A percentile compares a stretch with the other conserved stretches of the same genome.
phyloP scores from a whole-genome alignment of 2,797 vertebrate species.

The Bryconaethiops microstoma region DNA sequence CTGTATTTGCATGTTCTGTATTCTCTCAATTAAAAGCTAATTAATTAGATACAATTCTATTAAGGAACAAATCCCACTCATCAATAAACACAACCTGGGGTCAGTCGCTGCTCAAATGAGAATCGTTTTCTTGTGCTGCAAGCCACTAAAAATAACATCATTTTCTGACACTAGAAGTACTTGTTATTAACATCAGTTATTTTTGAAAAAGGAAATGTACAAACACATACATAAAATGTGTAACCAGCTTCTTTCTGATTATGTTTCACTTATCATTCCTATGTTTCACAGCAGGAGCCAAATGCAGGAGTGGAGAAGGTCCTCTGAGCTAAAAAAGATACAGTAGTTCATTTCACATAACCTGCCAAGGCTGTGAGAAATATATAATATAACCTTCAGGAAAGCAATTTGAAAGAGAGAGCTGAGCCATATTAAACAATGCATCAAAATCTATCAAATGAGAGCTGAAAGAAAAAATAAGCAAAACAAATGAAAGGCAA shows the following conservation, averaged over 20 bases:
- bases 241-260: not conserved
- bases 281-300: constrained; percentile 14
- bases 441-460: constrained; percentile 13
- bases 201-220: constrained; percentile 2
- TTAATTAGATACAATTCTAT: constrained; percentile 87
- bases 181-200: not conserved
- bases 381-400: constrained; percentile 17
- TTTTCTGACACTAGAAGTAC: constrained; percentile 54
- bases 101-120: constrained; percentile 74
- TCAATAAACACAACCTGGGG: constrained; percentile 81
- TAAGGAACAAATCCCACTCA: constrained; percentile 83
- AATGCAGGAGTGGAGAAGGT: constrained; percentile 10
- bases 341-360: constrained; percentile 15
- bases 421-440: constrained; percentile 32
- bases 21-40: constrained; percentile 85
- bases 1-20: constrained; percentile 80
- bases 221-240: not conserved
- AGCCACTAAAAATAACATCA: constrained; percentile 69
- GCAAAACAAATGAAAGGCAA: constrained; percentile 6
- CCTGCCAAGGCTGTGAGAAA: not conserved
- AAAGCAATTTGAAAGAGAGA: not conserved
- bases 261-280: constrained; percentile 19
- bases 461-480: not conserved
- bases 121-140: constrained; percentile 70
- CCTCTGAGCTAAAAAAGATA: not conserved